Evolutionary conservation across 2,888 invertebrate species (phyloP).

Genomic region (Acanthosepion esculentum): DNA sequence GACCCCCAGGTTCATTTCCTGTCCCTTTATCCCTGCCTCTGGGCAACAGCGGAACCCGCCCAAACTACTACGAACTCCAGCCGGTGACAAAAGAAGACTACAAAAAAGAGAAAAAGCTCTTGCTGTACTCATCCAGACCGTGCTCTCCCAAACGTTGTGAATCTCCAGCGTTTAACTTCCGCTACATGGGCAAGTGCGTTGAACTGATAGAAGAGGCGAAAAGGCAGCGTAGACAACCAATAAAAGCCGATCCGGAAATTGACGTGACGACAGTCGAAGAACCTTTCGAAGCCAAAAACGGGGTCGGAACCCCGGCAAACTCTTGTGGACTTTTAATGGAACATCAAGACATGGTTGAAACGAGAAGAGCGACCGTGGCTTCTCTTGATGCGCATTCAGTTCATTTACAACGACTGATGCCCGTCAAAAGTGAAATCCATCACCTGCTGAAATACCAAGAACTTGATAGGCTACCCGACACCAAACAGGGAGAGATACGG

Average conservation of each 20-base stretch:
- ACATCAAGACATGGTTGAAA: not conserved
- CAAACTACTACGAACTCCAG: not conserved
- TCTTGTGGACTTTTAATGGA: not conserved
- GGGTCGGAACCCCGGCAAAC: not conserved
- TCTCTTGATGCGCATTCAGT: not conserved
- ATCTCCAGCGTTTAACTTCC: constrained; percentile 25
- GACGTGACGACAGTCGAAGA: not conserved
- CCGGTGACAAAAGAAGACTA: not conserved
- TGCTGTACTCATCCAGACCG: not conserved
- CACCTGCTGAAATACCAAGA: not conserved
- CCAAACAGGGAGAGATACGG: not conserved
- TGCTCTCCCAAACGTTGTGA: not conserved
- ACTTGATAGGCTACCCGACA: not conserved
- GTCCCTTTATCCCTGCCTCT: not conserved
- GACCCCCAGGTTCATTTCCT: not conserved
- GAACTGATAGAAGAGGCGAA: constrained; percentile 40
- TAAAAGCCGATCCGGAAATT: not conserved
- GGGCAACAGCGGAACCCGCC: not conserved
- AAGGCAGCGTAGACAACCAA: not conserved
- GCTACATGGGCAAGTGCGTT: not conserved
- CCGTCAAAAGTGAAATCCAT: not conserved
- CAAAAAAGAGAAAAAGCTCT: not conserved
- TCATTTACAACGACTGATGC: not conserved
- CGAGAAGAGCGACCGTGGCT: not conserved
- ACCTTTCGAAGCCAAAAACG: not conserved